Base-by-base conservation (phyloP, 2,888 invertebrate genomes). In the Bibio marci region DNA sequence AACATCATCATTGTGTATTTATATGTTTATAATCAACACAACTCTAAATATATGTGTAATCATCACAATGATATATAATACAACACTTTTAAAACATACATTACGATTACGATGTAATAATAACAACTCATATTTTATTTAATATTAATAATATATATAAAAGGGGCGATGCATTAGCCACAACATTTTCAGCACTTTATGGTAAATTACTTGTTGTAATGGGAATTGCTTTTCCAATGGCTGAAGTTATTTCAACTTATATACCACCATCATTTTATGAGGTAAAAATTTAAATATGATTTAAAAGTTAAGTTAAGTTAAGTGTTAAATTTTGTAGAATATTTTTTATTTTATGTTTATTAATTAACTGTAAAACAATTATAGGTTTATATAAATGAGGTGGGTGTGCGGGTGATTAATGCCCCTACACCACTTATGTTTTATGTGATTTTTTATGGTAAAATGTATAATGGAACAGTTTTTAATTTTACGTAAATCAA, bases 151-250 rank as follows among this genome's bases (percentile, higher is more conserved):
- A n/a, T n/a, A n/a, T n/a, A n/a, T n/a, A n/a, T n/a, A n/a, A 37
- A 63, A 90, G 88, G 50, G 63, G 71, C 44, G 87, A 90, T 62
- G 86, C 88, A 47, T 64, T 91, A 55, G 83, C 87, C 42, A 82
- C 86, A 27, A 83, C 88, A 14, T 69, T 92, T 47, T 92, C 92
- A 45, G 91, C 91, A 1, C 71, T 94, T 22, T 94, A 94, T 59
- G 91, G 90, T 35, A 90, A 92, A 63, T 70, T 92, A 38, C 64
- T 94, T 50, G 88, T 92, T 31, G 90, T 92, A 35, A 86, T 91
- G 82, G 92, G 92, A 45, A 79, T 88, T 46, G 88, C 91, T 13
- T 88, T 94, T 63, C 92, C 92, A 38, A 81, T 94, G 79, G 87
- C 92, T 45, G 91, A 92, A 70, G 88, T 91, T 50, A 90, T 91